Evolutionary conservation across 2,113 vertebrate genomes (phyloP).

Genomic region (Bufo bufo): DNA sequence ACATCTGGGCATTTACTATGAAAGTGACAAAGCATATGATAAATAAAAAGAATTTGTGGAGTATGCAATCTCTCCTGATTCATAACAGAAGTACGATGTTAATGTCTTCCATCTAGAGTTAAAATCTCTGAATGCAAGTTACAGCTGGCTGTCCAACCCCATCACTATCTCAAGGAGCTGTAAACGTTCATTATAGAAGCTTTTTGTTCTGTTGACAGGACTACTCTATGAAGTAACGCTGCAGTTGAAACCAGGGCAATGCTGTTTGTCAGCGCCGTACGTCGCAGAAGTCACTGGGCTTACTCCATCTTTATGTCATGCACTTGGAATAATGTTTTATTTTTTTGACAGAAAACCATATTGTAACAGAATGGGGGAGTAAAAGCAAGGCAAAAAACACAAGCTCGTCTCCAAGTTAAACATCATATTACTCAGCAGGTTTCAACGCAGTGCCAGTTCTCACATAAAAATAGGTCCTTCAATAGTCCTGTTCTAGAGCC

Average conservation of each 20-base stretch:
- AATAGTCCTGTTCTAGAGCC: constrained; percentile 57
- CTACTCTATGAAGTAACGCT: constrained; percentile 7
- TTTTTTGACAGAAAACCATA: constrained; percentile 45
- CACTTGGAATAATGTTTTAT: constrained; percentile 42
- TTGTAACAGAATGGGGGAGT: constrained; percentile 60
- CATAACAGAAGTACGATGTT: neutral
- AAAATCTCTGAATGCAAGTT: neutral
- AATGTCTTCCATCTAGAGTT: neutral
- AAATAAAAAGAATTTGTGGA: neutral
- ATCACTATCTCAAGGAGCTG: neutral
- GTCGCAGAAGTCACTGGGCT: constrained; percentile 49
- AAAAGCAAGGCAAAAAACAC: constrained; percentile 62
- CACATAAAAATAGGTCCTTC: constrained; percentile 61
- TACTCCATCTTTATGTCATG: constrained; percentile 53
- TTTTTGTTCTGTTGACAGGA: neutral
- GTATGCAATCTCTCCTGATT: neutral
- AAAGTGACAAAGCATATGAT: too few relatives aligned
- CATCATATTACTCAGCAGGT: constrained; percentile 64
- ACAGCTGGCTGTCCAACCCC: neutral
- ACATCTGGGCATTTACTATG: too few relatives aligned
- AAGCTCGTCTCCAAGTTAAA: constrained; percentile 64
- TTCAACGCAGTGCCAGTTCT: constrained; percentile 64
- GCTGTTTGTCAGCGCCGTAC: constrained; percentile 10
- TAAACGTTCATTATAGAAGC: neutral
- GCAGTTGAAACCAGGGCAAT: constrained; percentile 41